Base-by-base conservation (phyloP, 2,888 invertebrate species). In the Tachina grossa region DNA sequence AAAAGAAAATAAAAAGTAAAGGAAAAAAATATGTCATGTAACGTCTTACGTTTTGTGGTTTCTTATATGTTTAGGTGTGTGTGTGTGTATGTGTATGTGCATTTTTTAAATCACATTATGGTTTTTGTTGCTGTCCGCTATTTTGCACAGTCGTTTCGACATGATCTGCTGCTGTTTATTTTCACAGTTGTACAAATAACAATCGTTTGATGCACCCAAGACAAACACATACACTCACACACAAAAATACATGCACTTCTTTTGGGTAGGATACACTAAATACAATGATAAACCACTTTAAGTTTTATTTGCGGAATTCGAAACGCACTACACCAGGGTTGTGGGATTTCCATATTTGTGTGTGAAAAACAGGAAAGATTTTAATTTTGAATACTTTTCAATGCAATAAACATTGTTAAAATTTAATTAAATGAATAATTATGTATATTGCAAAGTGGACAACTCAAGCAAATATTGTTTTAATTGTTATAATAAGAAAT, bases 121-220 rank as follows among this genome's bases (percentile, higher is more conserved):
- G 19, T 63, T 49, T 65, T 19, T 49, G 13, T 66, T 66, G 39
- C 39, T 49, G 13, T 66, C 59, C 59, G 39, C n/a, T 66, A 9
- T 72, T 61, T 79, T 61, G 31, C 57, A 61, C 69, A 69, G 16
- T 43, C 51, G 11, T 61, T 51, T 78, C n/a, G 43, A 55, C 61
- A 72, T 65, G 63, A 53, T 63, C 19, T 79, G 55, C 19, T 79
- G 55, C 16, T 14, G 45, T 71, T 45, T 45, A 31, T 39, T 53
- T 14, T n/a, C n/a, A n/a, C n/a, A 57, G 39, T 41, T 57, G 45
- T 55, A 53, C 11, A 51, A 43, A 41, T 41, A 51, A n/a, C 13
- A 31, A 11, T 59, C 43, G 57, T 51, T 41, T 39, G 65, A 80
- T 80, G 79, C 72, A 63, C 65, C 65, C 72, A 72, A 45, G 63